Evolutionary conservation across 2,113 vertebrate genomes (phyloP).

Genomic region (Nothocercus nigrocapillus): DNA sequence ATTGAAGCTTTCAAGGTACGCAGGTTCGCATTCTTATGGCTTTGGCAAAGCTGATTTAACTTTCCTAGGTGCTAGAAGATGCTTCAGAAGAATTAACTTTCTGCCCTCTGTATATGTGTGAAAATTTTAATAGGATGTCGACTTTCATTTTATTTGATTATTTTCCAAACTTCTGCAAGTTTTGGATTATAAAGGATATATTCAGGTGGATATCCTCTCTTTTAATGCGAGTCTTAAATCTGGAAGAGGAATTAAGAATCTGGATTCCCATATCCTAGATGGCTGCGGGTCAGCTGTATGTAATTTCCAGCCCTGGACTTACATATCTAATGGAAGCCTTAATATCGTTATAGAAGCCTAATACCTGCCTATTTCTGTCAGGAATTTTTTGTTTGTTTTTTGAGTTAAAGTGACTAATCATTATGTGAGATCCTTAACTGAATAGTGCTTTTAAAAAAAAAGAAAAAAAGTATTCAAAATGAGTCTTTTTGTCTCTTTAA

Average conservation of each 20-base stretch:
- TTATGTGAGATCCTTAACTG: not conserved
- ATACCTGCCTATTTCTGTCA: not conserved
- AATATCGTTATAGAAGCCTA: not conserved
- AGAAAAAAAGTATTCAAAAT: not conserved
- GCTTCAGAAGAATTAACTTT: slow-evolving; percentile 13
- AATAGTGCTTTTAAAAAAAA: not conserved
- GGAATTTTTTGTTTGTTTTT: not conserved
- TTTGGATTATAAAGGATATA: not conserved
- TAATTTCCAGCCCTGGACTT: not conserved
- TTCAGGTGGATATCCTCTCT: not conserved
- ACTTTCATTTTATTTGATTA: not conserved
- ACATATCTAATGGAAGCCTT: not conserved
- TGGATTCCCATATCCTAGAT: not conserved
- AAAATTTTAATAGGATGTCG: slow-evolving; percentile 35
- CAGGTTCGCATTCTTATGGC: not conserved
- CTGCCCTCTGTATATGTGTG: not conserved
- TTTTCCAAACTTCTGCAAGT: not conserved
- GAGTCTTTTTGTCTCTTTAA: not conserved
- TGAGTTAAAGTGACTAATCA: not conserved
- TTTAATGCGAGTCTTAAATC: not conserved
- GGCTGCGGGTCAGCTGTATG: not conserved
- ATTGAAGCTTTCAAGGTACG: not conserved
- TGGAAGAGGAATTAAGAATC: not conserved
- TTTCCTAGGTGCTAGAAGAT: not conserved
- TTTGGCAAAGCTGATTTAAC: not conserved